Evolutionary conservation across 2,797 vertebrate species (phyloP).

Genomic region (Carduelis carduelis): DNA sequence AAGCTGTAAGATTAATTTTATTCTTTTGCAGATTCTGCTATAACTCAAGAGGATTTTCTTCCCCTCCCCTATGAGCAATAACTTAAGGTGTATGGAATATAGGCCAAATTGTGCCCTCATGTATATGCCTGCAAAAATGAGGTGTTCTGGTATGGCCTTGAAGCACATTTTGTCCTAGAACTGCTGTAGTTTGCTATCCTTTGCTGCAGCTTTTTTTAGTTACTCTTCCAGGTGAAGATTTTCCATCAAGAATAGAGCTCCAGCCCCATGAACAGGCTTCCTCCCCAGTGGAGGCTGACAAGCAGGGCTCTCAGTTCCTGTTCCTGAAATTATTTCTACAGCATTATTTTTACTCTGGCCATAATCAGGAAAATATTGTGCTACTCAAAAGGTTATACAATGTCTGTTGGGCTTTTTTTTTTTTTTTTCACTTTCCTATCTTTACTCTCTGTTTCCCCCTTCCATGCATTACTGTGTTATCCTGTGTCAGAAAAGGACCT

Average conservation of each 20-base stretch:
- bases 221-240: background rate
- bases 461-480: background rate
- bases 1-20: background rate
- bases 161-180: slow-evolving; percentile 1
- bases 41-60: background rate
- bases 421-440: background rate
- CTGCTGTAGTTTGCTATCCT: background rate
- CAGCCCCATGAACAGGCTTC: background rate
- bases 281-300: background rate
- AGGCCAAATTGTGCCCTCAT: background rate
- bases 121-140: background rate
- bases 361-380: background rate
- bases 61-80: background rate
- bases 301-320: background rate
- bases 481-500: background rate
- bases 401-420: background rate
- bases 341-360: background rate
- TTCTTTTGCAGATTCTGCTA: background rate
- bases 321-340: background rate
- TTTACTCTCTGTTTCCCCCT: background rate
- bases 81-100: background rate
- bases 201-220: background rate
- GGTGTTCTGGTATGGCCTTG: background rate
- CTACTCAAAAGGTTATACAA: background rate
- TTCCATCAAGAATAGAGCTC: background rate